Evolutionary conservation across 2,888 invertebrate species (phyloP), one percentile per base, ranked within the genome.

Genomic region (Agrilus cyanescens): DNA sequence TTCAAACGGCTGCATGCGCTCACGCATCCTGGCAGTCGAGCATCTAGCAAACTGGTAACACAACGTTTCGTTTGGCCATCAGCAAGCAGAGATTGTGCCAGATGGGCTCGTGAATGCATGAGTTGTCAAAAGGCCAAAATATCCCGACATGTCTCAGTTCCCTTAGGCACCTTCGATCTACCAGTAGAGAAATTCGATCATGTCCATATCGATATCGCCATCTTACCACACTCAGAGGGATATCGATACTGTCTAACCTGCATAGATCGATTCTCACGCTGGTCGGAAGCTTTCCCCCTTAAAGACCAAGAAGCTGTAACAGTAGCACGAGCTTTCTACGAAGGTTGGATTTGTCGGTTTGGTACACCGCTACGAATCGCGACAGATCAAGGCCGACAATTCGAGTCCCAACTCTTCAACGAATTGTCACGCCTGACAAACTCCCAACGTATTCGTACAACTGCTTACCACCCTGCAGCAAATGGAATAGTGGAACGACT

Each of bases 221-320:
- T 51, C 3, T 43, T 50, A 20, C 51, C 53, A 29, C 12, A 32
- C 7, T 47, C 47, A 14, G 13, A 49, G 12, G 52, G 47, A 4
- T 53, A 53, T 41, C 47, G 48, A 5, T 20, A 20, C 7, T 20
- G 20, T 7, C 32, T 55, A 12, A 58, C 56, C 4, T 30, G 38
- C 13, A 46, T 62, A 1, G 59, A 61, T 42, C 20, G 59, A 0
- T 55, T 51, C 33, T 61, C 65, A 0, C 51, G 63, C 5, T 66
- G 66, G 66, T 58, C 62, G n/a, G 64, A 65, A 41, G 62, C 52
- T 1, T 44, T 54, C 12, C 63, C 65, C 0, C 34, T 65, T 1
- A 7, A 14, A 1, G 56, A 64, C 41, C 62, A 62, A 10, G 59
- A 61, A 0, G 64, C 63, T 20, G 5, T 7, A 3, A 20, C 20